phyloP scores from a whole-genome alignment of 2,888 invertebrate species.

The Harmothoe impar region DNA sequence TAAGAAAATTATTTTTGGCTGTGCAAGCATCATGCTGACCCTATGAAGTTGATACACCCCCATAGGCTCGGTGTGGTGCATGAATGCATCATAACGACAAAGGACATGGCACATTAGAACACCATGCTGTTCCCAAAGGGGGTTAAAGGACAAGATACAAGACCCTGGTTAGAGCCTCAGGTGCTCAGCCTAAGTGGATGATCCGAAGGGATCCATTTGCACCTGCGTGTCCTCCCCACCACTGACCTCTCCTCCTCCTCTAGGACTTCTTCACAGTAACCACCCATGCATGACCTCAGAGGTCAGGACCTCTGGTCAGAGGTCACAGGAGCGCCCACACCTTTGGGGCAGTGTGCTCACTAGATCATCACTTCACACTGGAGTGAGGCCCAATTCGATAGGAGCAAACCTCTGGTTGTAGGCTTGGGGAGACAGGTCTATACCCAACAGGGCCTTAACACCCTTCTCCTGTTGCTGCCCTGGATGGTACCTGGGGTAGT shows the following conservation, averaged over 20 bases:
- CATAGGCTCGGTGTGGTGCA: too few relatives aligned
- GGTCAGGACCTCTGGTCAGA: conserved; percentile 6
- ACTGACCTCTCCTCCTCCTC: neutral
- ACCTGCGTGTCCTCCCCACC: neutral
- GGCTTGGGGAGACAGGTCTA: neutral
- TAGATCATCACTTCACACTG: conserved; percentile 32
- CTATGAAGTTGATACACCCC: too few relatives aligned
- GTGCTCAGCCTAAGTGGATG: conserved; percentile 4
- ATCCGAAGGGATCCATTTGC: conserved; percentile 23
- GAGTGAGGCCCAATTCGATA: neutral
- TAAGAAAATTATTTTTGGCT: too few relatives aligned
- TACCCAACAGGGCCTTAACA: neutral
- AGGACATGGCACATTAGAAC: too few relatives aligned
- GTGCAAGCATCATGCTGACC: too few relatives aligned
- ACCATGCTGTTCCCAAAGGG: too few relatives aligned
- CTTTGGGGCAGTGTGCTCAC: neutral
- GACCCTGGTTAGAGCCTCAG: neutral
- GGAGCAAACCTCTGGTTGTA: neutral
- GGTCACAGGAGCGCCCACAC: neutral
- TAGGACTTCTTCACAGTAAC: neutral
- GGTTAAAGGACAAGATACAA: neutral
- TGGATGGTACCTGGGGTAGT: neutral
- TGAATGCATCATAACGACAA: too few relatives aligned
- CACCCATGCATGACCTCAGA: conserved; percentile 24
- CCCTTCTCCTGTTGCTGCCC: neutral